These are phyloP conservation scores for Drosophila niveifrons DNA, from an alignment of 2,888 invertebrate species.

Conservation along the genomic window DNA sequence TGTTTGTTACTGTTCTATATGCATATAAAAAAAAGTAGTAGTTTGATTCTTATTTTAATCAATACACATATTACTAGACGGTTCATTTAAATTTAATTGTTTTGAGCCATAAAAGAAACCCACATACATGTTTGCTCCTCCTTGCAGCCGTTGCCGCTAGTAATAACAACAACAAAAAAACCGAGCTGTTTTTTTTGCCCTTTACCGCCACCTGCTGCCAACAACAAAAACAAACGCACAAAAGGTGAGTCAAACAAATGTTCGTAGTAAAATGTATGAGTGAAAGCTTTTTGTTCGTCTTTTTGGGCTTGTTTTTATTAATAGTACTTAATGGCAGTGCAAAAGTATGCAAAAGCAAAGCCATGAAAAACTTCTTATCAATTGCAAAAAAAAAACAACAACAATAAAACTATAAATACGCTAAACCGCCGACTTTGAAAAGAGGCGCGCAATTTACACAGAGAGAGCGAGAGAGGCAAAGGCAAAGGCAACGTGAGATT, in stretches of 20 bases:
- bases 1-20: constrained; percentile 62
- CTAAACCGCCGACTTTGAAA: constrained; percentile 45
- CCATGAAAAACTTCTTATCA: constrained; percentile 66
- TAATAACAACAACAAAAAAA: constrained; percentile 34
- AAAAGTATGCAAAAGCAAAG: constrained; percentile 60
- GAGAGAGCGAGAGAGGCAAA: background rate
- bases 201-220: constrained; percentile 46
- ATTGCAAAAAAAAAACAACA: constrained; percentile 59
- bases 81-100: constrained; percentile 68
- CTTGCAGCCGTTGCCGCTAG: constrained; percentile 43
- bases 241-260: constrained; percentile 66
- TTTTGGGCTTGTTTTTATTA: constrained; percentile 61
- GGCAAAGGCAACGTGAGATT: constrained; percentile 15
- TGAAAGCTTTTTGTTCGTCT: constrained; percentile 38
- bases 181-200: constrained; percentile 36
- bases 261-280: constrained; percentile 7
- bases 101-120: constrained; percentile 39
- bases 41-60: constrained; percentile 62
- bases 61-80: constrained; percentile 59
- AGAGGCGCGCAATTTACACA: constrained; percentile 35
- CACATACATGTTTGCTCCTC: constrained; percentile 31
- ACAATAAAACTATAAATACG: constrained; percentile 71
- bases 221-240: constrained; percentile 42
- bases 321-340: constrained; percentile 52
- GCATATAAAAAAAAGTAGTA: constrained; percentile 52